Evolutionary conservation across 2,888 invertebrate genomes (phyloP), one percentile per base, ranked within the genome.

Genomic region (Sphinx pinastri): DNA sequence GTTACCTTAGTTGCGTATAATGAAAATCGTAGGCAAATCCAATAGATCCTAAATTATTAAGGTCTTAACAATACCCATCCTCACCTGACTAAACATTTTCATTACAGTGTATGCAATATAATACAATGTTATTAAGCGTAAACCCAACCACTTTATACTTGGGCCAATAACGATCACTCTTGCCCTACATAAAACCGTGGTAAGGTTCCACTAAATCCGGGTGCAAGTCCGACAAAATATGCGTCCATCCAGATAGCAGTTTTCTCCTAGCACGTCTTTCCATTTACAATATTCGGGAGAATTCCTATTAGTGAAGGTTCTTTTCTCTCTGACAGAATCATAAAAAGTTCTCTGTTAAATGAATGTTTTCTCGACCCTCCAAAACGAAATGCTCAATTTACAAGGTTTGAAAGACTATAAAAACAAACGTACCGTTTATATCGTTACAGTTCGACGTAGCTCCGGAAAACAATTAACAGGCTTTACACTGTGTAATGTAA

Each of bases 261-360:
- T 78, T 79, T 82, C 81, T 84, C 81, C 79, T 84, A 88, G 89
- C 93, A 92, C 93, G 93, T 92, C 88, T 88, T 88, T 85, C 87
- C 89, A 92, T 93, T 90, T 91, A 90, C 91, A 90, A 86, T 88
- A 88, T 89, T 84, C 84, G 84, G 82, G 88, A 88, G 91, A 92
- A 92, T 93, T 91, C 84, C 90, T 91, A 92, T 92, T 92, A 92
- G 88, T 82, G 77, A 87, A 87, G 84, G 88, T 88, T 90, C 88
- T 91, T 90, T 90, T 86, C 87, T 85, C 84, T 88, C 88, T 86
- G 89, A 86, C 85, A 85, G 85, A 86, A 85, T 87, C 87, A 87
- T 92, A 90, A 92, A 89, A 92, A 88, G 85, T 88, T 88, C 84
- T 82, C 81, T 81, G 84, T 87, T 88, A 88, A 91, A 91, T 88